These are phyloP conservation scores for Plecturocebus donacophilus DNA, from an alignment of 2,113 vertebrate species.

Conservation along the genomic window DNA sequence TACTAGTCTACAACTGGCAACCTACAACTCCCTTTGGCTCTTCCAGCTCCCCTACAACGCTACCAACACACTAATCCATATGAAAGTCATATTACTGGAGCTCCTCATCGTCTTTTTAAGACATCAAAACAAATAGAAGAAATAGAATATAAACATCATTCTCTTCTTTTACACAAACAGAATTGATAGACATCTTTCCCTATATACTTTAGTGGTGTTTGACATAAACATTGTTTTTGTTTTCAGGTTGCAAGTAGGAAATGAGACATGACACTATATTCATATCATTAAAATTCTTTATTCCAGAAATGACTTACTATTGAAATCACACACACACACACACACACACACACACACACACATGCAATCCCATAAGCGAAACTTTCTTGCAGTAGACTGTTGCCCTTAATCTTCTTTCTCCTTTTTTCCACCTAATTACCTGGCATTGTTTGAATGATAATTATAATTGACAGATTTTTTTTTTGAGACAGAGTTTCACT, in stretches of 20 bases:
- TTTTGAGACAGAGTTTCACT: too few species aligned
- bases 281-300: conserved; percentile 50
- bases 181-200: background rate
- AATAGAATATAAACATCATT: background rate
- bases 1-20: background rate
- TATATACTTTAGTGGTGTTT: background rate
- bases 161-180: background rate
- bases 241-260: conserved; percentile 17
- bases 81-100: rapidly evolving
- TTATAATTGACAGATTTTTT: conserved; percentile 7
- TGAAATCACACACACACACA: background rate
- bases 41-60: too few species aligned
- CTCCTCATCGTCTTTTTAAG: background rate
- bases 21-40: background rate
- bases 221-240: background rate
- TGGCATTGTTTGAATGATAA: conserved; percentile 45
- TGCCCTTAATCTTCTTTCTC: conserved; percentile 19
- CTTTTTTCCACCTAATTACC: background rate
- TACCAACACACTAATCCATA: rapidly evolving
- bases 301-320: background rate
- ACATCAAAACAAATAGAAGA: background rate
- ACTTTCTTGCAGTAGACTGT: background rate
- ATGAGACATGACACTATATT: background rate
- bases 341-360: too few species aligned
- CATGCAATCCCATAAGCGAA: background rate